Percentiles rank a stretch among this genome's conserved stretches.
These are phyloP conservation scores for Orussus abietinus DNA, from an alignment of 1,140 invertebrate genomes.

Conservation along the genomic window DNA sequence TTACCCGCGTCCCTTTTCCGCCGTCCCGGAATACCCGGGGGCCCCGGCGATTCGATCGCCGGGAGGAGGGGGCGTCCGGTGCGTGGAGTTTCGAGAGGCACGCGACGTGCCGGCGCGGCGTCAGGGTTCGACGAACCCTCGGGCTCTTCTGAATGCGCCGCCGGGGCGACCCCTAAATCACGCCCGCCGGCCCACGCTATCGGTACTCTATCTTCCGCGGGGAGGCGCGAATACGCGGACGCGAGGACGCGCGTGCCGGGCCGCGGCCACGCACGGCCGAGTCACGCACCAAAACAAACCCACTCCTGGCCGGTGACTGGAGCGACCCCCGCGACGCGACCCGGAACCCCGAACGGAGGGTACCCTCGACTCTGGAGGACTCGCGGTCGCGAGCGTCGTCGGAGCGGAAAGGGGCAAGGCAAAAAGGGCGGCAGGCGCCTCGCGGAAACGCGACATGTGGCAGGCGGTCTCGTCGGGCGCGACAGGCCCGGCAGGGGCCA, in stretches of 20 bases:
- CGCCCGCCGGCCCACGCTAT: slow-evolving; percentile 21
- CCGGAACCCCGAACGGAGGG: slow-evolving; percentile 17
- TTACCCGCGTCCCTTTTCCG: no score
- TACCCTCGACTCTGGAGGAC: background rate
- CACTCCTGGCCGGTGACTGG: slow-evolving; percentile 3
- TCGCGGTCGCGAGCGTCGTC: slow-evolving; percentile 2
- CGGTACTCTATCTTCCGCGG: slow-evolving; percentile 30
- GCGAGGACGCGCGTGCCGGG: background rate
- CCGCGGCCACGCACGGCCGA: slow-evolving; percentile 14
- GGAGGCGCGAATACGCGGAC: background rate
- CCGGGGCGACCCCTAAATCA: slow-evolving; percentile 35
- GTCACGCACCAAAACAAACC: slow-evolving; percentile 33
- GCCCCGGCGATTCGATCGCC: slow-evolving; percentile 12
- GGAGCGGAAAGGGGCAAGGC: slow-evolving; percentile 6
- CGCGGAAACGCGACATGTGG: slow-evolving; percentile 32
- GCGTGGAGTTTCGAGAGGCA: no score
- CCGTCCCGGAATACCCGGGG: no score
- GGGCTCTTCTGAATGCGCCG: slow-evolving; percentile 32
- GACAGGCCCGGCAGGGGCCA: slow-evolving; percentile 10
- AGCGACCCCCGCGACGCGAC: slow-evolving; percentile 7
- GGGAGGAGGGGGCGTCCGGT: background rate
- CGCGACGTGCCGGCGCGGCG: background rate
- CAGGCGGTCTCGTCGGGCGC: slow-evolving; percentile 28
- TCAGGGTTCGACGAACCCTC: slow-evolving; percentile 28
- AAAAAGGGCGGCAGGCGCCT: slow-evolving; percentile 12